Evolutionary conservation across 2,888 invertebrate species (phyloP).

Genomic region (Chromoteleia sp.): DNA sequence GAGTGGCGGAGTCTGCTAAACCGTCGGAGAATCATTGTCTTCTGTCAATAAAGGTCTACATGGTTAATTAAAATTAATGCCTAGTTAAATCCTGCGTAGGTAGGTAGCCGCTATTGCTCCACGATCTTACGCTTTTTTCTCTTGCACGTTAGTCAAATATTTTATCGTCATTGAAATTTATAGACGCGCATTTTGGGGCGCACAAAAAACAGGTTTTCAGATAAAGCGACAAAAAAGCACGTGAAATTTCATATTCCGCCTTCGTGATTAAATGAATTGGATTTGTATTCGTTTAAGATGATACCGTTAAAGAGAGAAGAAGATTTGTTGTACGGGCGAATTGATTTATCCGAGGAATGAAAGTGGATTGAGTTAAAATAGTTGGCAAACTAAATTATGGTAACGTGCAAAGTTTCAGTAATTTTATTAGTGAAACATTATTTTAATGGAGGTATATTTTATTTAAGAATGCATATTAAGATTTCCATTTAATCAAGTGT

Average conservation of each 20-base stretch:
- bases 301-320: neutral
- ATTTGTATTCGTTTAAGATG: neutral
- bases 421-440: too few relatives aligned
- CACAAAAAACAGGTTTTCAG: neutral
- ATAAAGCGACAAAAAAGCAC: neutral
- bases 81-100: neutral
- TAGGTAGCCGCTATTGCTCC: neutral
- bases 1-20: conserved; percentile 9
- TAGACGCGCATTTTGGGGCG: neutral
- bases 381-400: too few relatives aligned
- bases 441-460: too few relatives aligned
- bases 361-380: neutral
- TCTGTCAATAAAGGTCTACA: conserved; percentile 38
- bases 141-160: conserved; percentile 12
- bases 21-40: conserved; percentile 34
- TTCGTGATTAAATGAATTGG: conserved; percentile 7
- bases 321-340: neutral
- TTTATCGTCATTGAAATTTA: conserved; percentile 13
- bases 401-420: too few relatives aligned
- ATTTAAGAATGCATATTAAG: too few relatives aligned
- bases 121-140: neutral
- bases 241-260: neutral
- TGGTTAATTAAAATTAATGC: conserved; percentile 36
- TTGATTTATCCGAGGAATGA: neutral
- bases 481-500: too few relatives aligned